Percentiles rank a stretch among this genome's conserved stretches.
These are phyloP conservation scores for Bombus pyrosoma DNA, from an alignment of 1,140 invertebrate species.

Conservation along the genomic window DNA sequence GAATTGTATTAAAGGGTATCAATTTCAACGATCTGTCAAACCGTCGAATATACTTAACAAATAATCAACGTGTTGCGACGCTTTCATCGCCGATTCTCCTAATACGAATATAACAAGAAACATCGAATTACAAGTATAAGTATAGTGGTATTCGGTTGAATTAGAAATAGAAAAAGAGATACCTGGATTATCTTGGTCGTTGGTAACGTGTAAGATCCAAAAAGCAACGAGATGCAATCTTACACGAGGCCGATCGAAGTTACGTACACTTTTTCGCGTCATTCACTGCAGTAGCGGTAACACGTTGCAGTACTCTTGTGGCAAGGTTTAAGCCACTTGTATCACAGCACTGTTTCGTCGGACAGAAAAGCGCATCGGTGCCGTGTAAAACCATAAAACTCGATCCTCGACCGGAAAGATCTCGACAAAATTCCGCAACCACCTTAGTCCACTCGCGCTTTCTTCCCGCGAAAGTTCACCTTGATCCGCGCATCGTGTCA, in stretches of 20 bases:
- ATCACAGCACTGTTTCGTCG: slow-evolving; percentile 18
- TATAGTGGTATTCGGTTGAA: not conserved
- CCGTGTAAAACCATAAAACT: not conserved
- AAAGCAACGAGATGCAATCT: not conserved
- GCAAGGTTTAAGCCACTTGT: slow-evolving; percentile 21
- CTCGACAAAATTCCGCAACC: not conserved
- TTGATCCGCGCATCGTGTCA: slow-evolving; percentile 4
- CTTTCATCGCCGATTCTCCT: not conserved
- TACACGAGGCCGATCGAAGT: slow-evolving; percentile 9
- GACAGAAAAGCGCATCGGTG: not conserved
- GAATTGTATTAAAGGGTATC: not conserved
- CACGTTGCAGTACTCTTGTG: slow-evolving; percentile 53
- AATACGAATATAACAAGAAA: not conserved
- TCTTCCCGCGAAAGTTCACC: slow-evolving; percentile 27
- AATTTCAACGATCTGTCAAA: not conserved
- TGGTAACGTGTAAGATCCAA: slow-evolving; percentile 22
- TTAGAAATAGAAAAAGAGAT: not conserved
- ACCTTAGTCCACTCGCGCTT: slow-evolving; percentile 26
- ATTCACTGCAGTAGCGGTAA: slow-evolving; percentile 59
- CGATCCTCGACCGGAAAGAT: not conserved
- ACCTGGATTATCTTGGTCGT: not conserved
- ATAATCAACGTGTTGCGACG: not conserved
- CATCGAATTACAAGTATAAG: not conserved
- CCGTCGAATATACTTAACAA: not conserved
- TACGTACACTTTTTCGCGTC: slow-evolving; percentile 65